Evolutionary conservation across 2,113 vertebrate genomes (phyloP).

Genomic region (Apteryx mantelli): DNA sequence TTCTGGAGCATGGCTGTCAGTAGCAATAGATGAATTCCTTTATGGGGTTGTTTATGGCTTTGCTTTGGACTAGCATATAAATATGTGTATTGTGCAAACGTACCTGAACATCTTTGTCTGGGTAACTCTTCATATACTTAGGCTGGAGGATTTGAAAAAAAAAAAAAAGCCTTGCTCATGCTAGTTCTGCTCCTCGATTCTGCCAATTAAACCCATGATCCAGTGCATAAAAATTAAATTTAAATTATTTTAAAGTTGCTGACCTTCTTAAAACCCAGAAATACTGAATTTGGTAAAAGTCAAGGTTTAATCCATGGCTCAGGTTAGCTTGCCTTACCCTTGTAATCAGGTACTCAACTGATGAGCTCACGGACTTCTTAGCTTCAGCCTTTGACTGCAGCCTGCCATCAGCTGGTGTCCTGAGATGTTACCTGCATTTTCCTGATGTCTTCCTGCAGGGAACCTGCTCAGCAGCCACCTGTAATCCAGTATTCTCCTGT

Average conservation of each 20-base stretch:
- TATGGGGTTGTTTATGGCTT: background rate
- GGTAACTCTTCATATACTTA: background rate
- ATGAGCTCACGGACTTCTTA: background rate
- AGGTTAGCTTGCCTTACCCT: background rate
- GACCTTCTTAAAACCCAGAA: background rate
- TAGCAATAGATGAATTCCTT: background rate
- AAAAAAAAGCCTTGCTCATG: background rate
- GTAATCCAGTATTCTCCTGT: background rate
- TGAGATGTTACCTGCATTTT: background rate
- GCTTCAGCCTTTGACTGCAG: background rate
- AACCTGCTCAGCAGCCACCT: background rate
- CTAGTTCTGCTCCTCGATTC: background rate
- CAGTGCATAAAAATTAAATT: background rate
- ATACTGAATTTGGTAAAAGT: background rate
- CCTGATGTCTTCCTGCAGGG: background rate
- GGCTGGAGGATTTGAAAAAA: background rate
- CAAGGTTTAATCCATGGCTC: background rate
- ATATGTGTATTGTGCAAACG: background rate
- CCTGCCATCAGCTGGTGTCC: background rate
- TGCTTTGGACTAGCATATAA: background rate
- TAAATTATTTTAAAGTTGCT: background rate
- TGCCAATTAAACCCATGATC: background rate
- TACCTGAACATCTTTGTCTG: background rate
- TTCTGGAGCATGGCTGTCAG: background rate
- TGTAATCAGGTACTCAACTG: fast-evolving